phyloP scores from a whole-genome alignment of 2,797 vertebrate species.

The Pelobates cultripes region DNA sequence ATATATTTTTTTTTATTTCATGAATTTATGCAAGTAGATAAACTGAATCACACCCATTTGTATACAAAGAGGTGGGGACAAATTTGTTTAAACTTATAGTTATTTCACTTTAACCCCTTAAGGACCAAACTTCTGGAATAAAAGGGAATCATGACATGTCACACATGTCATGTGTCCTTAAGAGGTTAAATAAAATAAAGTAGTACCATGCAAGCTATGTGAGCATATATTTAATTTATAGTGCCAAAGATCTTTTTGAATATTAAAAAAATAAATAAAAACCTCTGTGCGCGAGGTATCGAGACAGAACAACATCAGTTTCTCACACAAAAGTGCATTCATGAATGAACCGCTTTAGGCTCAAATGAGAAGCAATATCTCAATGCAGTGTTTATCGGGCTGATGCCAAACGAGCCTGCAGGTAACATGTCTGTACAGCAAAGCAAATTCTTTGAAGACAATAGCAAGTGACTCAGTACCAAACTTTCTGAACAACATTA shows the following conservation, averaged over 20 bases:
- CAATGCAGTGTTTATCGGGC: constrained; percentile 51
- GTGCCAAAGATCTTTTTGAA: constrained; percentile 35
- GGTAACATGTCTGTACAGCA: constrained; percentile 54
- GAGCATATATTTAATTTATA: background rate
- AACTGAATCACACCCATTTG: too few species aligned
- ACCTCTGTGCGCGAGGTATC: background rate
- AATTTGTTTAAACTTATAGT: too few species aligned
- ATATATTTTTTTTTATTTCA: too few species aligned
- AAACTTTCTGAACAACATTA: background rate
- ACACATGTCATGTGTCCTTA: too few species aligned
- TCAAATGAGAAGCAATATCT: constrained; percentile 6
- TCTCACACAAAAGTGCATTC: constrained; percentile 54
- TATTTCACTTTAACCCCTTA: too few species aligned
- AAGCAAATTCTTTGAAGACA: constrained; percentile 32
- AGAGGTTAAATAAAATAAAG: too few species aligned
- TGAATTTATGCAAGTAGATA: too few species aligned
- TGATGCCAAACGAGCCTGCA: constrained; percentile 40
- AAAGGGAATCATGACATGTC: too few species aligned
- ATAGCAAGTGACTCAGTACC: constrained; percentile 41
- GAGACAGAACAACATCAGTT: constrained; percentile 46
- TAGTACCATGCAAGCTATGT: too few species aligned
- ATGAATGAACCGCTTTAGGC: constrained; percentile 38
- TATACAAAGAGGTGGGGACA: too few species aligned
- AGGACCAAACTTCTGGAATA: too few species aligned
- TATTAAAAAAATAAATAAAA: too few species aligned